Conservation (phyloP, 2,888 invertebrate genomes). For the Hyposoter didymator region DNA sequence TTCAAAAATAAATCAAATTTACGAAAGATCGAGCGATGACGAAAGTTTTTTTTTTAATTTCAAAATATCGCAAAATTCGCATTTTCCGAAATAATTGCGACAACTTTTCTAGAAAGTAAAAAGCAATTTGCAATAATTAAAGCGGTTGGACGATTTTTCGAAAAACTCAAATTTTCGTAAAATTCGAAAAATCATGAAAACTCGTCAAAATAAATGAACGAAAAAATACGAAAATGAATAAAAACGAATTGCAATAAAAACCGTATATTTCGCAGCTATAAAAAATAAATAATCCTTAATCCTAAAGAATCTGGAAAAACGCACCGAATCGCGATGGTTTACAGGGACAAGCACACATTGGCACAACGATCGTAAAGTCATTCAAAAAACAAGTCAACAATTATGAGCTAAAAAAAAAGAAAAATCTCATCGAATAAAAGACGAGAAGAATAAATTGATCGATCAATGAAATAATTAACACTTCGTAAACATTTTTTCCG, state of each 20-base stretch:
- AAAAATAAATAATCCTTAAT: slow-evolving; percentile 15
- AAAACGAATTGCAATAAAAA: not conserved
- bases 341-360: not conserved
- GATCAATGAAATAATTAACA: not conserved
- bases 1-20: no score
- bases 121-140: no score
- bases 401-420: slow-evolving; percentile 2
- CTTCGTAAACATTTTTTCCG: no score
- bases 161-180: no score
- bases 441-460: not conserved
- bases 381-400: slow-evolving; percentile 1
- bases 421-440: not conserved
- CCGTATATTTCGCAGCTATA: slow-evolving; percentile 4
- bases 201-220: not conserved
- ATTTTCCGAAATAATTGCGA: no score
- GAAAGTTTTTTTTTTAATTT: no score
- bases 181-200: no score
- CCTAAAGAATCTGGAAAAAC: not conserved
- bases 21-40: no score
- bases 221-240: not conserved
- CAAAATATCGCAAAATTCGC: no score
- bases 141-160: no score
- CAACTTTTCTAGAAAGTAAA: no score
- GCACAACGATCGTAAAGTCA: not conserved
- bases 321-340: not conserved